Conservation (phyloP, 1,140 invertebrate species). For the Diprion similis region DNA sequence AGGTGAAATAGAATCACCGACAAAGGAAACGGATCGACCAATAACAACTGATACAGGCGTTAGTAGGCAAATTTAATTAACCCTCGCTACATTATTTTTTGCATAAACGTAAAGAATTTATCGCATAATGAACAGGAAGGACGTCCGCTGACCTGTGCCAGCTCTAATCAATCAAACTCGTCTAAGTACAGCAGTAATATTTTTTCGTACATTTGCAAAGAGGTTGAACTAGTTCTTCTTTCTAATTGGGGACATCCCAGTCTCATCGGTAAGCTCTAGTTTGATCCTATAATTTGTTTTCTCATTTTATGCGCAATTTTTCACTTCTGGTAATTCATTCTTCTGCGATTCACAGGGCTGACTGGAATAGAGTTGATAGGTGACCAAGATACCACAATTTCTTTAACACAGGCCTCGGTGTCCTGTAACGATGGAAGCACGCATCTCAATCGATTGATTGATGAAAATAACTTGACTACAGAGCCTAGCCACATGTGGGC, state of each 20-base stretch:
- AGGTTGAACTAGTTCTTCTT: conserved; percentile 63
- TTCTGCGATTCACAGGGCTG: conserved; percentile 44
- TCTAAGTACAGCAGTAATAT: conserved; percentile 49
- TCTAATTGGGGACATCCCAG: conserved; percentile 67
- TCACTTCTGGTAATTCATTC: no score
- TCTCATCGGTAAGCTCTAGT: conserved; percentile 56
- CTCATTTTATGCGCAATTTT: no score
- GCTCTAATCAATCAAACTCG: conserved; percentile 33
- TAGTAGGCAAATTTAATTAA: conserved; percentile 29
- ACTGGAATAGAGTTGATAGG: conserved; percentile 64
- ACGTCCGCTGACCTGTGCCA: conserved; percentile 35
- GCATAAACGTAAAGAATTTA: neutral
- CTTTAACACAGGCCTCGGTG: conserved; percentile 38
- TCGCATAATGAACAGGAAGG: conserved; percentile 45
- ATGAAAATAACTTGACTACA: conserved; percentile 67
- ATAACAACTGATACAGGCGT: conserved; percentile 61
- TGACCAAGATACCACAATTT: conserved; percentile 43
- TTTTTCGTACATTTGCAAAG: conserved; percentile 51
- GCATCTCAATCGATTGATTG: conserved; percentile 58
- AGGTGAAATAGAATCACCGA: conserved; percentile 42
- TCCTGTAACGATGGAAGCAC: conserved; percentile 33
- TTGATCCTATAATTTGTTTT: no score
- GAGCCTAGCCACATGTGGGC: conserved; percentile 71
- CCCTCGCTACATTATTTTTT: conserved; percentile 7
- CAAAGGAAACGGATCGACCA: conserved; percentile 62